phyloP scores from a whole-genome alignment of 2,888 invertebrate genomes.

The Torymus aiolomorphi region DNA sequence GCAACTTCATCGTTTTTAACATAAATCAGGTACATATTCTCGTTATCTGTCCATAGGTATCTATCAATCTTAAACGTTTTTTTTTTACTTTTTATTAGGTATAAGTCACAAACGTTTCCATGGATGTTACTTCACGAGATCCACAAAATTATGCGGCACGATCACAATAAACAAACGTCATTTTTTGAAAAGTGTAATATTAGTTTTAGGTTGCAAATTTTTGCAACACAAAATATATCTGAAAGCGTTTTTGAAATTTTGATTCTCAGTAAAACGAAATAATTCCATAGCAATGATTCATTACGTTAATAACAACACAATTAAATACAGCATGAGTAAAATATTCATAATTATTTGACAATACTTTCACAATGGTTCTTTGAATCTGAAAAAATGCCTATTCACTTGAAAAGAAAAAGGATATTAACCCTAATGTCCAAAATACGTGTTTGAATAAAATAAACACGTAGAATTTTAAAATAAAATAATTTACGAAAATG shows the following conservation, averaged over 20 bases:
- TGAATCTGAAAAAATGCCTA: constrained; percentile 34
- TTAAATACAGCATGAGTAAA: constrained; percentile 71
- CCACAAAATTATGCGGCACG: constrained; percentile 51
- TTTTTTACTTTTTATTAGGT: constrained; percentile 35
- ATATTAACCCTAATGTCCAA: constrained; percentile 69
- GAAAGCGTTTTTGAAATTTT: no score
- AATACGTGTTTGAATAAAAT: constrained; percentile 68
- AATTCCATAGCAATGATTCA: constrained; percentile 26
- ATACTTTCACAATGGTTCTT: constrained; percentile 60
- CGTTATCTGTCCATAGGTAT: constrained; percentile 40
- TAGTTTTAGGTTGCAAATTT: no score
- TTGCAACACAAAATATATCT: no score
- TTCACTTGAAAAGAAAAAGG: constrained; percentile 59
- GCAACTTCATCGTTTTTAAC: constrained; percentile 58
- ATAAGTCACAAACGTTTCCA: constrained; percentile 35
- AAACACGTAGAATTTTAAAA: constrained; percentile 30
- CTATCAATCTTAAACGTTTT: constrained; percentile 25
- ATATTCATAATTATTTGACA: constrained; percentile 74
- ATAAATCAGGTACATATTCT: constrained; percentile 72
- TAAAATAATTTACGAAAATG: constrained; percentile 27
- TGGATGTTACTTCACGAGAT: constrained; percentile 19
- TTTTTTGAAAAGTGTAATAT: constrained; percentile 68
- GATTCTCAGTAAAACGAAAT: no score
- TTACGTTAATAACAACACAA: constrained; percentile 25
- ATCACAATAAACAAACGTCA: constrained; percentile 60